Conservation (phyloP, 2,113 vertebrate species). For the Nesogale talazaci region DNA sequence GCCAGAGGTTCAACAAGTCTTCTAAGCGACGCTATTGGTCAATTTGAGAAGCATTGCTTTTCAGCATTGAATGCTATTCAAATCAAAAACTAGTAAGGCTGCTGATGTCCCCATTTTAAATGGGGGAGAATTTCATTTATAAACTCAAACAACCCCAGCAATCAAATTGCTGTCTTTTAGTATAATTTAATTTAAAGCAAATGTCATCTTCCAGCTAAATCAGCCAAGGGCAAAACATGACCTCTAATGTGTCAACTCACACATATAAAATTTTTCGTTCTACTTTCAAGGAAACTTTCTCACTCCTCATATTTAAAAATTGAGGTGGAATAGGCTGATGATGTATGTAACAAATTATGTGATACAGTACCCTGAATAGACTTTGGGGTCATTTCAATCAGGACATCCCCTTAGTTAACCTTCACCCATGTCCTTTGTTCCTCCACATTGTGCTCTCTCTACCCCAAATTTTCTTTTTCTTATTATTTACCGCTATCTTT, state of each 20-base stretch:
- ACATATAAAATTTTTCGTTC: not conserved
- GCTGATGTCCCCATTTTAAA: not conserved
- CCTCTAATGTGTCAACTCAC: not conserved
- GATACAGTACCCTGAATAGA: not conserved
- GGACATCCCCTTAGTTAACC: fast-evolving
- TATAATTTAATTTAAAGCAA: not conserved
- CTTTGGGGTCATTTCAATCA: not conserved
- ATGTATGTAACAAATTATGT: fast-evolving
- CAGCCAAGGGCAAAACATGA: not conserved
- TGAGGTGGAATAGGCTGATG: fast-evolving
- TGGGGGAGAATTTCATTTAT: not conserved
- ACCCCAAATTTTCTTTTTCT: not conserved
- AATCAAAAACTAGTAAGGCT: not conserved
- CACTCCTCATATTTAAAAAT: not conserved
- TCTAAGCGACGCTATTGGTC: too few relatives aligned
- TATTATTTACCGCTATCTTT: not conserved
- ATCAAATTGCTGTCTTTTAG: not conserved
- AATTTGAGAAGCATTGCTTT: not conserved
- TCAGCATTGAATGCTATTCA: not conserved
- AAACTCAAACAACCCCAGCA: not conserved
- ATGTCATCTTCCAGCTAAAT: not conserved
- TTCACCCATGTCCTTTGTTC: not conserved
- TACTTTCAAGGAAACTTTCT: not conserved
- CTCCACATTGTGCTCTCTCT: not conserved
- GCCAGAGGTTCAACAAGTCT: too few relatives aligned